phyloP scores from a whole-genome alignment of 2,888 invertebrate species.

The Terebella lapidaria region DNA sequence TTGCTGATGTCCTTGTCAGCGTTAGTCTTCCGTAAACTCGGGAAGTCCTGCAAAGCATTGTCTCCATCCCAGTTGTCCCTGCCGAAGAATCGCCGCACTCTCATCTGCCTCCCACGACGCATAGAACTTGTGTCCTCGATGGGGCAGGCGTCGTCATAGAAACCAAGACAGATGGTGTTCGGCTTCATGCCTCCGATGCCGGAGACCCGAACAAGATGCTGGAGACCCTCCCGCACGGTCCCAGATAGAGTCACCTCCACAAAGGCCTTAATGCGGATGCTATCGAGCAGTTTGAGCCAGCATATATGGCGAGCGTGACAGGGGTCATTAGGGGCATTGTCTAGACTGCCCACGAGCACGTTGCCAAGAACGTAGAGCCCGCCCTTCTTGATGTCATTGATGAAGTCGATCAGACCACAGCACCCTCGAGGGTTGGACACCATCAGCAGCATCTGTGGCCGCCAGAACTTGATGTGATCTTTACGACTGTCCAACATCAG shows the following conservation, averaged over 20 bases:
- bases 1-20: constrained; percentile 34
- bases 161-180: constrained; percentile 88
- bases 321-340: constrained; percentile 63
- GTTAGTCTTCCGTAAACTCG: constrained; percentile 25
- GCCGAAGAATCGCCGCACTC: constrained; percentile 6
- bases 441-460: constrained; percentile 90
- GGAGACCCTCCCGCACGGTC: constrained; percentile 81
- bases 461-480: constrained; percentile 98
- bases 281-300: constrained; percentile 92
- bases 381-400: constrained; percentile 92
- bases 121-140: constrained; percentile 57
- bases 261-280: constrained; percentile 58
- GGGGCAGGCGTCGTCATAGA: constrained; percentile 72
- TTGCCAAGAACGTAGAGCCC: constrained; percentile 84
- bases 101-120: not conserved
- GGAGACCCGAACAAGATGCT: constrained; percentile 82
- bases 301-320: constrained; percentile 73
- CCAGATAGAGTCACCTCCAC: constrained; percentile 66
- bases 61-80: not conserved
- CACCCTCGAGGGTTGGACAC: constrained; percentile 85
- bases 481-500: constrained; percentile 91
- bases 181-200: constrained; percentile 99
- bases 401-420: constrained; percentile 90
- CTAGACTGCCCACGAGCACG: constrained; percentile 62
- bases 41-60: constrained; percentile 9